Percentiles rank a stretch among this genome's conserved stretches.
phyloP scores from a whole-genome alignment of 2,113 vertebrate species.

The Chloroceryle aenea region DNA sequence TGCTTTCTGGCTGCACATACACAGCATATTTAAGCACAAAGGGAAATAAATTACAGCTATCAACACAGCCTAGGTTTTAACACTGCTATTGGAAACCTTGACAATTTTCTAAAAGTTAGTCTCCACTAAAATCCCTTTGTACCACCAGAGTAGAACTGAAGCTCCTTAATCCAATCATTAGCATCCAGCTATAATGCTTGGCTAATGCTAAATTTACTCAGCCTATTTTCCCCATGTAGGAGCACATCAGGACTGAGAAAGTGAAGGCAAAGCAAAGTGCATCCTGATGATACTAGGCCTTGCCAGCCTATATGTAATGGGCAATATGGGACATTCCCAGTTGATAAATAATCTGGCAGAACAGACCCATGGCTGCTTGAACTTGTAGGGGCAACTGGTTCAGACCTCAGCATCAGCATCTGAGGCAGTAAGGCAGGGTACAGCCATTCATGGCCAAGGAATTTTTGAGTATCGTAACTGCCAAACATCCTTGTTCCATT shows the following conservation, averaged over 20 bases:
- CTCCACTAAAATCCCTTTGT: neutral
- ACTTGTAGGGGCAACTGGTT: neutral
- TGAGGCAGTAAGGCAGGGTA: neutral
- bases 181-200: neutral
- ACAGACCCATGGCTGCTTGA: neutral
- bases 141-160: neutral
- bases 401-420: neutral
- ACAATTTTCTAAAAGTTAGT: neutral
- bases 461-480: neutral
- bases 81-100: neutral
- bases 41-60: neutral
- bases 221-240: neutral
- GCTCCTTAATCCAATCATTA: neutral
- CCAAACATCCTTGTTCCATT: neutral
- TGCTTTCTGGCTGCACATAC: neutral
- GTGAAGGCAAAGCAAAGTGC: neutral
- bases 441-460: rapidly evolving
- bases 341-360: neutral
- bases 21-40: neutral
- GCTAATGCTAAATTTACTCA: neutral
- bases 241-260: neutral
- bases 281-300: neutral
- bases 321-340: neutral
- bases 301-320: neutral
- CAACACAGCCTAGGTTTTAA: neutral